These are phyloP conservation scores for Prosopocoilus inquinatus DNA, from an alignment of 2,888 invertebrate species.

Conservation along the genomic window DNA sequence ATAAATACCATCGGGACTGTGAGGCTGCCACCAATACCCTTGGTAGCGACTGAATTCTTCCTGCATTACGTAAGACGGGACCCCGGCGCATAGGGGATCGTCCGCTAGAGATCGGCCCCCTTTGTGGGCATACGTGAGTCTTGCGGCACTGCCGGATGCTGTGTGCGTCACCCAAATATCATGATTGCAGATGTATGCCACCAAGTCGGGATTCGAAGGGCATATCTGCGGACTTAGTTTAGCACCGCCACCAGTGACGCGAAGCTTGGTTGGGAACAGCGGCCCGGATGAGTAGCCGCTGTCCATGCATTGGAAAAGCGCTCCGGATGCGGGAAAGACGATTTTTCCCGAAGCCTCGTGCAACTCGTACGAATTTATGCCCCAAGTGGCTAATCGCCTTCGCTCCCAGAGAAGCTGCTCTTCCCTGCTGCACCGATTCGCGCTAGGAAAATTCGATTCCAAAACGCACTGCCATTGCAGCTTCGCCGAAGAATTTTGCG, in stretches of 20 bases:
- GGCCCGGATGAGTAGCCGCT: conserved; percentile 65
- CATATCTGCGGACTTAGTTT: conserved; percentile 82
- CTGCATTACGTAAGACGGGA: conserved; percentile 98
- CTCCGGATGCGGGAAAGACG: conserved; percentile 87
- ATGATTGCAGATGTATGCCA: conserved; percentile 86
- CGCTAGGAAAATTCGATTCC: conserved; percentile 71
- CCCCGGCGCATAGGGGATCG: conserved; percentile 86
- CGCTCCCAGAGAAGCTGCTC: conserved; percentile 90
- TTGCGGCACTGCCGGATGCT: conserved; percentile 65
- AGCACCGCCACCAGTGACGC: conserved; percentile 64
- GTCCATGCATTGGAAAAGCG: conserved; percentile 82
- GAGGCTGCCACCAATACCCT: conserved; percentile 94
- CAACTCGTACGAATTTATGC: conserved; percentile 91
- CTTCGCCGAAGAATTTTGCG: conserved; percentile 8
- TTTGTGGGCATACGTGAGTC: conserved; percentile 69
- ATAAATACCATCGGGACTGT: conserved; percentile 59
- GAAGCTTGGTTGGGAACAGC: conserved; percentile 66
- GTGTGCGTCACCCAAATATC: conserved; percentile 88
- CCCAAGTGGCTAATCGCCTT: conserved; percentile 88
- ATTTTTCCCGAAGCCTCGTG: conserved; percentile 79
- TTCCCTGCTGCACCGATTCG: conserved; percentile 72
- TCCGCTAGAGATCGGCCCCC: conserved; percentile 69
- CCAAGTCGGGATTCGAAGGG: conserved; percentile 74
- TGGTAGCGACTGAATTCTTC: conserved; percentile 94
- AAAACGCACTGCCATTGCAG: conserved; percentile 79